phyloP scores from a whole-genome alignment of 2,888 invertebrate genomes.

The Sinohyriopsis cumingii region DNA sequence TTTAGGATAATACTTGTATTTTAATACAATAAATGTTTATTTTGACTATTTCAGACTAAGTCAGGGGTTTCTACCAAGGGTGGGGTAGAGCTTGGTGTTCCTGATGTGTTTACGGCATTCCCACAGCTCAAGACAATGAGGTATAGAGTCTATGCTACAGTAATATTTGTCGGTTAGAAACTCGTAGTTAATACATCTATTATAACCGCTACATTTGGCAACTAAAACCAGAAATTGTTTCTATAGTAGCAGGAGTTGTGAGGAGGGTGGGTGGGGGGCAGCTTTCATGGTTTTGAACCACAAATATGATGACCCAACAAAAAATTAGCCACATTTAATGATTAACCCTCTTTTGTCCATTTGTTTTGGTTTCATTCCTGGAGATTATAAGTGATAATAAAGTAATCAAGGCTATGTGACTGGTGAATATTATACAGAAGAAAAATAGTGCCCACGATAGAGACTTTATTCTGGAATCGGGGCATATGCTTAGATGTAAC shows the following conservation, averaged over 20 bases:
- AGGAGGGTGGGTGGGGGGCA: too few species aligned
- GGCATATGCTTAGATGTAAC: too few species aligned
- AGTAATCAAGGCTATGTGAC: background rate
- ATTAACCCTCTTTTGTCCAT: too few species aligned
- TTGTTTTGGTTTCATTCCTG: too few species aligned
- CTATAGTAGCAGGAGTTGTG: too few species aligned
- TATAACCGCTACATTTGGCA: too few species aligned
- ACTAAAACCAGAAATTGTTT: too few species aligned
- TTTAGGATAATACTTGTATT: background rate
- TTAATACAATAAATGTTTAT: background rate
- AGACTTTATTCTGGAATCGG: too few species aligned
- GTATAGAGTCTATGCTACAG: slow-evolving; percentile 18
- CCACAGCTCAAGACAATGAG: slow-evolving; percentile 62
- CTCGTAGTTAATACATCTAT: too few species aligned
- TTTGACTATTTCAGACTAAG: slow-evolving; percentile 7
- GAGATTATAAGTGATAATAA: too few species aligned
- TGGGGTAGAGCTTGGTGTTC: slow-evolving; percentile 31
- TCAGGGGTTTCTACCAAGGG: background rate
- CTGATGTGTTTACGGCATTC: slow-evolving; percentile 55
- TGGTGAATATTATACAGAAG: background rate
- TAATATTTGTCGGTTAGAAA: too few species aligned
- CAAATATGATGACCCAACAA: background rate
- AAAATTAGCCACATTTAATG: too few species aligned
- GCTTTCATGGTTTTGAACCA: background rate
- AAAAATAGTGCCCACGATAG: background rate